Evolutionary conservation across 2,888 invertebrate species (phyloP).

Genomic region (Synanthedon andrenaeformis): DNA sequence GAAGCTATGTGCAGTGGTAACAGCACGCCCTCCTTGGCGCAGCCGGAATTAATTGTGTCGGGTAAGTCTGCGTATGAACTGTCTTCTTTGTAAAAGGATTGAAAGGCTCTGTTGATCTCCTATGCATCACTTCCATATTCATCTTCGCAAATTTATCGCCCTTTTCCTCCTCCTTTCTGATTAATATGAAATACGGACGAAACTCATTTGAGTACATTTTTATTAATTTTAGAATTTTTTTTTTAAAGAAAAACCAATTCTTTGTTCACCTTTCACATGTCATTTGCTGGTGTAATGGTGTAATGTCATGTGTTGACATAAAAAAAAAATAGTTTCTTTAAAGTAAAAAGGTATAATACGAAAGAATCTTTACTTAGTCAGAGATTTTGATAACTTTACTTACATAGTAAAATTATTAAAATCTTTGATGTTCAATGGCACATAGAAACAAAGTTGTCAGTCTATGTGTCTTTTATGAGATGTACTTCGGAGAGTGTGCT

Average conservation of each 20-base stretch:
- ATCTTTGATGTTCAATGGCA: too few relatives aligned
- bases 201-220: constrained; percentile 48
- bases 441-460: too few relatives aligned
- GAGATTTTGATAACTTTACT: too few relatives aligned
- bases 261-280: constrained; percentile 5
- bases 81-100: constrained; percentile 49
- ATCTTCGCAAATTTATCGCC: constrained; percentile 51
- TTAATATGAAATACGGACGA: constrained; percentile 46
- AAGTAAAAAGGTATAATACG: too few relatives aligned
- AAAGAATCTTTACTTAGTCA: too few relatives aligned
- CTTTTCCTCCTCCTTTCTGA: constrained; percentile 58
- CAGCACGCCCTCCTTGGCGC: constrained; percentile 48
- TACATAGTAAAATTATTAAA: too few relatives aligned
- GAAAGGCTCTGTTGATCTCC: constrained; percentile 19
- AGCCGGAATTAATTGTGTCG: constrained; percentile 44
- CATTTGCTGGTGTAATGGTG: not conserved
- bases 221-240: constrained; percentile 1
- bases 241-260: constrained; percentile 1
- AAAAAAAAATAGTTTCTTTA: too few relatives aligned
- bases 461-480: too few relatives aligned
- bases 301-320: too few relatives aligned
- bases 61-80: constrained; percentile 50
- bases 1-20: constrained; percentile 25
- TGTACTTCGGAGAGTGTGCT: too few relatives aligned
- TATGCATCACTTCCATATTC: constrained; percentile 52